A percentile compares a stretch with the other conserved stretches of the same genome.
Conservation (phyloP, 1,140 invertebrate genomes). For the Mizuhopecten yessoensis region DNA sequence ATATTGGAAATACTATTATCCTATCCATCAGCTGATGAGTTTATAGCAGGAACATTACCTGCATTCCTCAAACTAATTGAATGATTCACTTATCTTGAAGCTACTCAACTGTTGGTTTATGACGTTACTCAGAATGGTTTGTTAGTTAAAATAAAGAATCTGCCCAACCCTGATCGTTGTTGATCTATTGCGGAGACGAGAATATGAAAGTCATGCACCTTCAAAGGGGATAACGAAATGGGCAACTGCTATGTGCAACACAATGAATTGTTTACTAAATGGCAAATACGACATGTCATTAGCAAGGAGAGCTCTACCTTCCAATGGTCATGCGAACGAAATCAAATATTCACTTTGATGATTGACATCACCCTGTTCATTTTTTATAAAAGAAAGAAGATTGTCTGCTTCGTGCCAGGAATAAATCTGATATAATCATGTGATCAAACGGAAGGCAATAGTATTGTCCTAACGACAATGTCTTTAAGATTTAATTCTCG, state of each 20-base stretch:
- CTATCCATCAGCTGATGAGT: too few relatives aligned
- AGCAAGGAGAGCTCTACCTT: background rate
- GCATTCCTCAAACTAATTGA: too few relatives aligned
- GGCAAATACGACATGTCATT: background rate
- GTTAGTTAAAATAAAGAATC: too few relatives aligned
- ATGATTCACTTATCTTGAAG: too few relatives aligned
- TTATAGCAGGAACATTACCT: too few relatives aligned
- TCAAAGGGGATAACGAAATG: too few relatives aligned
- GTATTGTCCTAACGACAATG: background rate
- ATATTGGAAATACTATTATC: background rate
- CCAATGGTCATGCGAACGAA: background rate
- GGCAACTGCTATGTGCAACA: too few relatives aligned
- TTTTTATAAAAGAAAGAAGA: background rate
- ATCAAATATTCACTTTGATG: slow-evolving; percentile 7
- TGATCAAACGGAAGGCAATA: background rate
- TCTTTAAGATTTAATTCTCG: slow-evolving; percentile 11
- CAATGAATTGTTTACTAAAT: background rate
- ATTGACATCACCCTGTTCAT: background rate
- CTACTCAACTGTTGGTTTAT: too few relatives aligned
- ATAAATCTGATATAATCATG: background rate
- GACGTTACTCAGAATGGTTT: too few relatives aligned
- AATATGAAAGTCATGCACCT: too few relatives aligned
- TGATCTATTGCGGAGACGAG: too few relatives aligned
- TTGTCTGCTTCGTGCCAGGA: background rate
- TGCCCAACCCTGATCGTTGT: too few relatives aligned